Base-by-base conservation (phyloP, 2,797 vertebrate species). In the Coranthus polyacanthus region DNA sequence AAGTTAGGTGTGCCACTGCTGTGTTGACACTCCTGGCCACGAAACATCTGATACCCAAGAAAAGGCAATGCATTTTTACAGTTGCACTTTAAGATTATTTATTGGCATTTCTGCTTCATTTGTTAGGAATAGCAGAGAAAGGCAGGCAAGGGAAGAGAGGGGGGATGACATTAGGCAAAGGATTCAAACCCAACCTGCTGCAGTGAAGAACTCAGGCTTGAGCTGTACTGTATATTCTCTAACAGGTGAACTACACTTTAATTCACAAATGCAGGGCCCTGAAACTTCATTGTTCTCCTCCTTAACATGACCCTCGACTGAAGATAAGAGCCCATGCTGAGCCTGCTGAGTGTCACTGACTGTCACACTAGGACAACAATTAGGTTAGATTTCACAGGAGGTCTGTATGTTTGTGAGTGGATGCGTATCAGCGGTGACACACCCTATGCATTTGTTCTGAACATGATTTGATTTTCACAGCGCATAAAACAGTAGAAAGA, bases 371-470 rank as follows among this genome's bases (percentile, higher is more conserved):
- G 50, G 60, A 67, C 59, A 54, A 58, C 57, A 75, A 86, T 81
- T 82, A 81, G 63, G 70, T 86, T 87, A 83, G 57, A 80, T 81
- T 72, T 76, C 64, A 68, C 54, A 79, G 79, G 58, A 72, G 43
- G 66, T 47, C 76, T 54, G 55, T 56, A 51, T 74, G 73, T 82
- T 61, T 80, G 53, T 6, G 24, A 56, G 73, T n/a, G 53, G 12
- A 22, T 72, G 64, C 39, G 64, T 50, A 76, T 78, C 58, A 55
- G 61, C 18, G 34, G 52, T 11, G 69, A 74, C 69, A 79, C 62
- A 39, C 60, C 29, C 60, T 59, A 68, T 78, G 83, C 64, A 78
- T 76, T 84, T 82, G 65, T 70, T 76, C 69, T 41, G 55, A 58
- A 39, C 53, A 36, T 54, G 65, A 83, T 72, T 79, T 53, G 67